Evolutionary conservation across 2,113 vertebrate species (phyloP), one percentile per base, ranked within the genome.

Genomic region (Leptocoma aspasia): DNA sequence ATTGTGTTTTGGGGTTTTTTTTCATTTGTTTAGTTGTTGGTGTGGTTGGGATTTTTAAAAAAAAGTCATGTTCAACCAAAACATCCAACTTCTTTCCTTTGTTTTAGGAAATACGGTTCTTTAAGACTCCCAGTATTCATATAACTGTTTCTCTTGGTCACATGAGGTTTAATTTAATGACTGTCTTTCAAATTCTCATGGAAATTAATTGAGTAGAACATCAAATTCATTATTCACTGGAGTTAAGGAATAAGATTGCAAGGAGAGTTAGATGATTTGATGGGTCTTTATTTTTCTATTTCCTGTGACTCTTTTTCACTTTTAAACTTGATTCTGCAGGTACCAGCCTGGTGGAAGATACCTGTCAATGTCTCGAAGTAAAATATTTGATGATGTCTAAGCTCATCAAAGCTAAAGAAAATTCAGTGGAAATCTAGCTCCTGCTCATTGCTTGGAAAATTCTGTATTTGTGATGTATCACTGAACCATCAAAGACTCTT

Each of bases 341-440:
- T 98, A 98, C 94, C 98, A 98, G 23, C 91, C 98, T 35, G 98
- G 98, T 89, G 99, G 99, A 94, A 98, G 99, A 39, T 99, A 99
- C 54, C 97, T 99, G 80, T 99, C 99, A 42, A 99, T 99, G 92
- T 99, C 99, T 92, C 98, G 98, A 89, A 99, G 98, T 91, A 96
- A 98, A 96, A 99, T 99, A 97, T 99, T 99, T 95, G 99, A 99
- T 94, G 99, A 99, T 92, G 98, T 99, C 68, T 99, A 92, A 98
- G 83, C 14, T 50, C n/a, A 35, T 92, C 44, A 88, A 90, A 95
- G 64, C 69, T 92, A 61, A 71, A 80, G 84, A 91, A 91, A 78
- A 91, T 79, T 68, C 59, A 60, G 7, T 86, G 52, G 66, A 96
- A 83, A 69, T 79, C 81, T 66, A 23, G 73, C 82, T 89, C 50